Evolutionary conservation across 2,797 vertebrate species (phyloP).

Genomic region (Valencia hispanica): DNA sequence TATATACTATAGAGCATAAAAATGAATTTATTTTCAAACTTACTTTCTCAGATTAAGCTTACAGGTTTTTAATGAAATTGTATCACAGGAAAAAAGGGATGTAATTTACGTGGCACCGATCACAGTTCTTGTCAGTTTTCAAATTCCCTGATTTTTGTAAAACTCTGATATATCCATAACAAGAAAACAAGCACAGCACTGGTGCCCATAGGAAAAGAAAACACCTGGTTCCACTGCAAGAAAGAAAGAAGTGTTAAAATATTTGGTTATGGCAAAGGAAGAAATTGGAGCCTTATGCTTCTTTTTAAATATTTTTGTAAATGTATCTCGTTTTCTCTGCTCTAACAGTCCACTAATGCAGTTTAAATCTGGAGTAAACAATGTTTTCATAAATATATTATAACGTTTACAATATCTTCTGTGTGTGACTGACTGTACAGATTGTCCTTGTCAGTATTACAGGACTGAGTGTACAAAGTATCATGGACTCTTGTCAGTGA

Average conservation of each 20-base stretch:
- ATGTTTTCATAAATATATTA: conserved; percentile 1
- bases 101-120: neutral
- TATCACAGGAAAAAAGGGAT: neutral
- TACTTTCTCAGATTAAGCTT: neutral
- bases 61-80: neutral
- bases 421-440: conserved; percentile 32
- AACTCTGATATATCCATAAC: neutral
- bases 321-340: neutral
- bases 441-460: conserved; percentile 44
- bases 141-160: neutral
- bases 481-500: conserved; percentile 45
- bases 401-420: conserved; percentile 23
- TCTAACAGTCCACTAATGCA: neutral
- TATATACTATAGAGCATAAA: neutral
- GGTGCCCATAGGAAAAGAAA: neutral
- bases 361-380: neutral
- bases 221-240: neutral
- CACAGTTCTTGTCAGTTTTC: neutral
- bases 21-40: neutral
- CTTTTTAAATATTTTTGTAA: neutral
- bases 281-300: neutral
- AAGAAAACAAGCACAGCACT: neutral
- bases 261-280: neutral
- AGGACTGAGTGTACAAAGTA: conserved; percentile 52
- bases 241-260: neutral